phyloP scores from a whole-genome alignment of 2,113 vertebrate genomes.

The Morphnarchus princeps region DNA sequence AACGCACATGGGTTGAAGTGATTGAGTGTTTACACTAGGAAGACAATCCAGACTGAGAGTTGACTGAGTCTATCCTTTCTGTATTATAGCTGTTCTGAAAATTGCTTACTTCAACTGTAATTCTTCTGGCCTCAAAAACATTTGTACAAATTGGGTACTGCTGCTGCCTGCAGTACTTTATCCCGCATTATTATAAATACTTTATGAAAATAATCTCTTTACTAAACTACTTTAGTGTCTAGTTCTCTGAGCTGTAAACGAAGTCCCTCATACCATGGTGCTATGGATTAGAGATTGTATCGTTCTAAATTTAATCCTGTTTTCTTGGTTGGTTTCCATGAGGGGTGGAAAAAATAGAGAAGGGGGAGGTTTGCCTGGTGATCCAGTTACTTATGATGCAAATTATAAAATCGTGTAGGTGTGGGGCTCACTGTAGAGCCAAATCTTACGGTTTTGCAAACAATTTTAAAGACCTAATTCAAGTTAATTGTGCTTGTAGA shows the following conservation, averaged over 20 bases:
- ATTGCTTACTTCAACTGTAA: not conserved
- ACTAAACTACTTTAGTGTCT: conserved; percentile 29
- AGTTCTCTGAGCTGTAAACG: not conserved
- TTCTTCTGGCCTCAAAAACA: not conserved
- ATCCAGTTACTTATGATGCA: conserved; percentile 26
- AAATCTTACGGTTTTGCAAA: not conserved
- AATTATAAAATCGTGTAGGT: conserved; percentile 10
- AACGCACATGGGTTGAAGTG: not conserved
- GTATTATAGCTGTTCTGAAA: not conserved
- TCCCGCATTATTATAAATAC: conserved; percentile 26
- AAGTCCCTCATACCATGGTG: conserved; percentile 2
- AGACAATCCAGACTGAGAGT: not conserved
- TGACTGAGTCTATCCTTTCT: not conserved
- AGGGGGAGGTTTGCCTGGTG: conserved; percentile 42
- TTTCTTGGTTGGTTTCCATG: conserved; percentile 40
- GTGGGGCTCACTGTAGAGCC: not conserved
- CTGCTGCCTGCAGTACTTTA: conserved; percentile 33
- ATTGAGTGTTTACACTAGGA: not conserved
- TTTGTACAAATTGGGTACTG: not conserved
- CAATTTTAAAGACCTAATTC: not conserved
- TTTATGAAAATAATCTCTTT: conserved; percentile 52
- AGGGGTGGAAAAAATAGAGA: conserved; percentile 23
- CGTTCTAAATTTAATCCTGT: conserved; percentile 49
- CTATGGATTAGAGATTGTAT: conserved; percentile 57
- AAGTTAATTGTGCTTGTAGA: not conserved